These are phyloP conservation scores for Watsonalla binaria DNA, from an alignment of 2,888 invertebrate genomes.

Conservation along the genomic window DNA sequence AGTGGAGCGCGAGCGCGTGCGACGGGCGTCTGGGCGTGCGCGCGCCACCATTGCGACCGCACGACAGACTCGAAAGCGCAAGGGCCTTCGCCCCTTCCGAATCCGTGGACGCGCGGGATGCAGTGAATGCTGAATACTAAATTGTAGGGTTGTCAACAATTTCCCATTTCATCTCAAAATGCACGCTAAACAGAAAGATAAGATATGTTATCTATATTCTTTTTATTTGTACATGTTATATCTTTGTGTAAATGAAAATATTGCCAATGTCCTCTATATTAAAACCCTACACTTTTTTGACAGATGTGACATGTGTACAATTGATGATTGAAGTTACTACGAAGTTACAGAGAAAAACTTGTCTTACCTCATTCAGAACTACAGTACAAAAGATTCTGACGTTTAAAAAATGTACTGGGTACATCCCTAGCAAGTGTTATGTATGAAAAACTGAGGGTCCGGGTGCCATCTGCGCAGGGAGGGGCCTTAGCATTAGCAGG, in stretches of 20 bases:
- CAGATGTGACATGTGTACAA: too few species aligned
- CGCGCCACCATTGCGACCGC: conserved; percentile 67
- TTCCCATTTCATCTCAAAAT: conserved; percentile 12
- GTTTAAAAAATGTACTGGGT: background rate
- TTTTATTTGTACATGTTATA: too few species aligned
- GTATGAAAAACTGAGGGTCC: conserved; percentile 66
- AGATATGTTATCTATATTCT: too few species aligned
- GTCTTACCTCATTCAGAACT: too few species aligned
- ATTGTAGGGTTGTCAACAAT: conserved; percentile 32
- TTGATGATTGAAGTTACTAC: too few species aligned
- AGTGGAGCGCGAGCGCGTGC: conserved; percentile 42
- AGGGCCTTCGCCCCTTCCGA: conserved; percentile 75
- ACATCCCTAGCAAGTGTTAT: conserved; percentile 40
- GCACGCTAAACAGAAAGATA: background rate
- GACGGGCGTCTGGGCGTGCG: conserved; percentile 52
- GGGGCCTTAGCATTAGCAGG: conserved; percentile 73
- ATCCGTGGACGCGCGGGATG: conserved; percentile 72
- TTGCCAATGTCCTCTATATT: too few species aligned
- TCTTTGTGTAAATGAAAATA: too few species aligned
- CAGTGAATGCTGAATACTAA: conserved; percentile 63
- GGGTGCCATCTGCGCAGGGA: conserved; percentile 72
- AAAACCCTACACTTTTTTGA: too few species aligned
- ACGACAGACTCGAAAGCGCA: conserved; percentile 68
- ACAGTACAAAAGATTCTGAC: background rate
- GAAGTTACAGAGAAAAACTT: too few species aligned